phyloP scores from a whole-genome alignment of 2,888 invertebrate genomes.

The Mesorhabditis spiculigera region DNA sequence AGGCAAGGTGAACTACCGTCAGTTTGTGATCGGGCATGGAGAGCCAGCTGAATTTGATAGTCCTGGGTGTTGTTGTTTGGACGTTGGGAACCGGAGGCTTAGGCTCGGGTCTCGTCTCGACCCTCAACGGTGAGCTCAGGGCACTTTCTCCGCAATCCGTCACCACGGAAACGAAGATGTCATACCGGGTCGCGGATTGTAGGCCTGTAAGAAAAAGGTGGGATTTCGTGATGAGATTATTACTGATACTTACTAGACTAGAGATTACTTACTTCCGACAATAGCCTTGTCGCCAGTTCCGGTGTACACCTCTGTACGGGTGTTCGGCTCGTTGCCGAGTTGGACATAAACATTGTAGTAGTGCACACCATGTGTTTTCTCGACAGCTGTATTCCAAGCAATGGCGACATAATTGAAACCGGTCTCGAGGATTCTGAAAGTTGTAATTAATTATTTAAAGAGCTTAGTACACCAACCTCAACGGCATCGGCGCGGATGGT shows the following conservation, averaged over 20 bases:
- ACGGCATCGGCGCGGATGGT: slow-evolving; percentile 67
- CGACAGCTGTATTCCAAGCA: slow-evolving; percentile 31
- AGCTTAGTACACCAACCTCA: slow-evolving; percentile 53
- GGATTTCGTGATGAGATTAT: neutral
- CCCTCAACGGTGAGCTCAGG: slow-evolving; percentile 6
- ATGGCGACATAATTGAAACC: slow-evolving; percentile 29
- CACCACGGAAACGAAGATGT: slow-evolving; percentile 22
- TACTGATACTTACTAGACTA: neutral
- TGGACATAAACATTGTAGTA: slow-evolving; percentile 20
- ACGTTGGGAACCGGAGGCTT: slow-evolving; percentile 13
- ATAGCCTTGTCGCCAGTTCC: neutral
- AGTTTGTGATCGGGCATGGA: slow-evolving; percentile 19
- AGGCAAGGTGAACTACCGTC: slow-evolving; percentile 9
- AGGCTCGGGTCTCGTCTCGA: slow-evolving; percentile 15
- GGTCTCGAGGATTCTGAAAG: slow-evolving; percentile 15
- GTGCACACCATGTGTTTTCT: slow-evolving; percentile 19
- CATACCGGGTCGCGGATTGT: slow-evolving; percentile 10
- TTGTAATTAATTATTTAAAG: slow-evolving; percentile 58
- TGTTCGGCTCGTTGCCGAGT: neutral
- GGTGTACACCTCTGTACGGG: neutral
- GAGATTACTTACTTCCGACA: neutral
- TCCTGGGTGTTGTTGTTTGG: slow-evolving; percentile 7
- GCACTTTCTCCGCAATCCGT: slow-evolving; percentile 31
- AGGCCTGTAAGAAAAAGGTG: slow-evolving; percentile 1
- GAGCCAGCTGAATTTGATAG: slow-evolving; percentile 26